Base-by-base conservation (phyloP, 2,113 vertebrate genomes). In the Loxodonta africana region DNA sequence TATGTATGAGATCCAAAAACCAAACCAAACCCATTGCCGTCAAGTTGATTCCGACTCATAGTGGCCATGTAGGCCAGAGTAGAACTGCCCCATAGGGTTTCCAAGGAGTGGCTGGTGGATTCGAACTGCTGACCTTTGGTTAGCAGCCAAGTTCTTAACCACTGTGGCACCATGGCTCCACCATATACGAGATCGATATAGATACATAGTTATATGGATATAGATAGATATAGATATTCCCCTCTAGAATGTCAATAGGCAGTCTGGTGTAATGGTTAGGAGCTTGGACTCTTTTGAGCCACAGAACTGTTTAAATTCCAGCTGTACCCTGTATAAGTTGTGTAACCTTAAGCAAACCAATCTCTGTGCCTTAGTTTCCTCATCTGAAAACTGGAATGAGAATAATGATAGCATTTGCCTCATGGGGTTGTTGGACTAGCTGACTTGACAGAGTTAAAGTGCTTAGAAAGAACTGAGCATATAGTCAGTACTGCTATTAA, bases 381-480 rank as follows among this genome's bases (percentile, higher is more conserved):
- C 20, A 67, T 85, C 51, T 95, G 81, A 95, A 95, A 78, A 81
- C 53, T 44, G 8, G 11, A 71, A 84, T 63, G 57, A 81, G 5
- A 57, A 33, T 14, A 73, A 48, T 48, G 48, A 48, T 48, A 48
- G 37, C 8, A 77, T 60, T 81, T 78, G 48, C 60, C 23, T 76
- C 71, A 9, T 71, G 41, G 12, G 20, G 60, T 23, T 73, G 11
- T 37, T 73, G 23, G 57, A 41, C 37, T 48, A 63, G 21, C 30
- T 46, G n/a, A 77, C 33, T 18, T 62, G 87, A 83, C 37, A 80
- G 5, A 14, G 37, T 1, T 81, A 11, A 94, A 81, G 37, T 25
- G 6, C 18, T 92, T 84, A 76, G 63, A 81, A 60, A 94, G 25
- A 30, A 14, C 30, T 63, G 30, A 62, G 30, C 37, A 57, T 15